Evolutionary conservation across 2,113 vertebrate genomes (phyloP).

Genomic region (Pachycephala philippinensis): DNA sequence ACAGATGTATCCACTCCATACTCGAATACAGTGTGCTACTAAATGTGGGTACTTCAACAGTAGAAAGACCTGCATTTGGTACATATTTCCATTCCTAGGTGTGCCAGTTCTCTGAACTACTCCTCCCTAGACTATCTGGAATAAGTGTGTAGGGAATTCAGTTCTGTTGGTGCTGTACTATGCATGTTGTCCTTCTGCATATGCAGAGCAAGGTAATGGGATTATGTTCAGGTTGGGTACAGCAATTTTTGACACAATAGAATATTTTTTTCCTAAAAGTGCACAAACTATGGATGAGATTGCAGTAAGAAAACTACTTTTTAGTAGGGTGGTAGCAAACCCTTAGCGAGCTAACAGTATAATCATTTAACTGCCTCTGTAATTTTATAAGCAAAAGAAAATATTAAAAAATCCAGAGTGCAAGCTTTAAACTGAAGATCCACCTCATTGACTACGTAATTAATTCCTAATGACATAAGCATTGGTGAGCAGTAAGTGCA

Average conservation of each 20-base stretch:
- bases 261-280: neutral
- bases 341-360: neutral
- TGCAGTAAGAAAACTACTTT: conserved; percentile 20
- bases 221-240: neutral
- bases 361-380: conserved; percentile 37
- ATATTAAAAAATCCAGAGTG: conserved; percentile 62
- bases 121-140: neutral
- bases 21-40: neutral
- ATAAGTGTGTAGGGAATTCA: neutral
- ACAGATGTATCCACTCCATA: neutral
- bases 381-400: conserved; percentile 64
- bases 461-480: conserved; percentile 76
- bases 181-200: neutral
- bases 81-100: neutral
- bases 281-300: neutral
- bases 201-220: neutral
- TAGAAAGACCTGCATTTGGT: neutral
- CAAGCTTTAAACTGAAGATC: conserved; percentile 70
- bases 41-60: neutral
- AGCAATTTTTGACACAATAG: neutral
- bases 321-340: neutral
- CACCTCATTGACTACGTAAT: conserved; percentile 73
- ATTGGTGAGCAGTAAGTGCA: conserved; percentile 73
- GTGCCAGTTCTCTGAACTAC: neutral
- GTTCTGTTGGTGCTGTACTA: neutral